Base-by-base conservation (phyloP, 2,113 vertebrate species). In the Poeciliopsis occidentalis region DNA sequence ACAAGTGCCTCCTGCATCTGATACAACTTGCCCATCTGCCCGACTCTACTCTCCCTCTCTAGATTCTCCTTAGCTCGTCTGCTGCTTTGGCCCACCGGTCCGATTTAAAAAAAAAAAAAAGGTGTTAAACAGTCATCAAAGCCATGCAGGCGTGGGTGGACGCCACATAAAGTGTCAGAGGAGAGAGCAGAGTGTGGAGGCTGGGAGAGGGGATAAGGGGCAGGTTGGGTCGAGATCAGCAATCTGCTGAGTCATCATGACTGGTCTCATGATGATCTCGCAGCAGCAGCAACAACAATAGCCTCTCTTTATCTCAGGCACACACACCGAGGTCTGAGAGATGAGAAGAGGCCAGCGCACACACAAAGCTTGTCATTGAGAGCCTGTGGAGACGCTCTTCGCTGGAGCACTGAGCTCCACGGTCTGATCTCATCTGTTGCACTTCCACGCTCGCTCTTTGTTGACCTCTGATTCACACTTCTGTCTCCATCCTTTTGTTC, bases 161-260 rank as follows among this genome's bases (percentile, higher is more conserved):
- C 13, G 34, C 68, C 69, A 26, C 22, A 74, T 37, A 63, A 69
- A 73, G 71, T 81, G 78, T 86, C 51, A 75, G 70, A 78, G 75
- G 67, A 77, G 75, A 83, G 75, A 82, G 81, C 39, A 73, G 78
- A 84, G 75, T n/a, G 7, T 39, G 67, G 65, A 78, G 80, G 51
- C 34, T 61, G 17, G 65, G 13, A 61, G 75, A 6, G 44, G 34
- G 64, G 67, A 60, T 64, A 12, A 57, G 51, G 8, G 51, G 51
- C 24, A 57, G 22, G 51, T n/a, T 57, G 51, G 51, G 19, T 79
- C 41, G 80, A 87, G 79, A 83, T 81, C 39, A 73, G 79, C 88
- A 91, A 92, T 92, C 89, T 91, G 91, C 92, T 89, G 91, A 91
- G 85, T 93, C 92, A 93, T 92, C 88, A 75, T 93, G 92, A 92